phyloP scores from a whole-genome alignment of 2,888 invertebrate species.

The Callyntrura sp. region DNA sequence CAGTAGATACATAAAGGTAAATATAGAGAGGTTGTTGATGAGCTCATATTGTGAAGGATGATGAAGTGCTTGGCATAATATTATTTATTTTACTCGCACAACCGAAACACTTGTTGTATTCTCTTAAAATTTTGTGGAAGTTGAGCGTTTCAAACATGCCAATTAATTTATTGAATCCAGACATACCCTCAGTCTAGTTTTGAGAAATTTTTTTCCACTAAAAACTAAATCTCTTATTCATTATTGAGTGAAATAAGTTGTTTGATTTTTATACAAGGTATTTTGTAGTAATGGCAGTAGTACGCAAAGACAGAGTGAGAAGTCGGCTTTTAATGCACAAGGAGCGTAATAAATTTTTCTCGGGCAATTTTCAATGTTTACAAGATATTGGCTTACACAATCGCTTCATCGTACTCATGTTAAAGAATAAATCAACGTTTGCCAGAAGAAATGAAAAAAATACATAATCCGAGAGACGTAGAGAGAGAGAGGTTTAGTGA shows the following conservation, averaged over 20 bases:
- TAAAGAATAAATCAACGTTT: slow-evolving; percentile 64
- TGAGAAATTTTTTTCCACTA: slow-evolving; percentile 13
- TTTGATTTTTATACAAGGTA: slow-evolving; percentile 46
- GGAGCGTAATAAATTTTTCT: slow-evolving; percentile 45
- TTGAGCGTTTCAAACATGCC: slow-evolving; percentile 57
- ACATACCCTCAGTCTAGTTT: slow-evolving; percentile 51
- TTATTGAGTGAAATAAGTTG: slow-evolving; percentile 59
- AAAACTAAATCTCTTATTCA: slow-evolving; percentile 29
- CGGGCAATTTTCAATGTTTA: slow-evolving; percentile 49
- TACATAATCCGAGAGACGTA: background rate
- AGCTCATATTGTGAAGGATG: slow-evolving; percentile 68
- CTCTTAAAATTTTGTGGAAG: slow-evolving; percentile 33
- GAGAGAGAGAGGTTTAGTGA: background rate
- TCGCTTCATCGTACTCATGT: slow-evolving; percentile 46
- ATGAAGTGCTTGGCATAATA: slow-evolving; percentile 40
- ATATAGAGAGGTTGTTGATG: slow-evolving; percentile 60
- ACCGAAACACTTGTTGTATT: slow-evolving; percentile 29
- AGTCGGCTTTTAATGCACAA: slow-evolving; percentile 22
- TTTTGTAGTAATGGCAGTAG: background rate
- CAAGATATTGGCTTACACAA: slow-evolving; percentile 47
- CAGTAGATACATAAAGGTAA: background rate
- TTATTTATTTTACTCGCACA: slow-evolving; percentile 57
- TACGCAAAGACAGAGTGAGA: background rate
- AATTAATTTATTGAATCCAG: slow-evolving; percentile 77
- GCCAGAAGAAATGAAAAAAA: slow-evolving; percentile 47